Evolutionary conservation across 2,797 vertebrate genomes (phyloP).

Genomic region (Okamejei kenojei): DNA sequence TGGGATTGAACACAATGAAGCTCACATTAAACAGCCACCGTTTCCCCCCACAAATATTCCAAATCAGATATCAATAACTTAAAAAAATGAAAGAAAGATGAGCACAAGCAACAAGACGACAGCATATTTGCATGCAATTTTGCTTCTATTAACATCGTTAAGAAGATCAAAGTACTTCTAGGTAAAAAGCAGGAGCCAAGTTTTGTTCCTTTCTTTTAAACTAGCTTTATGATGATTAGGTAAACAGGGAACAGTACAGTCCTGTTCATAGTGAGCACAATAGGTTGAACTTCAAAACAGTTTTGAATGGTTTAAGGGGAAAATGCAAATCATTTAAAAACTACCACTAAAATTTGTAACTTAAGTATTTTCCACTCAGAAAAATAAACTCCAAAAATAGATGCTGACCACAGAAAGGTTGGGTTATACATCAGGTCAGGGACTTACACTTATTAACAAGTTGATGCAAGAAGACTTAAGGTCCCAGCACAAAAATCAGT

Average conservation of each 20-base stretch:
- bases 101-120: too few relatives aligned
- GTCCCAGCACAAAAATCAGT: background rate
- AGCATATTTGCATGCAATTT: background rate
- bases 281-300: background rate
- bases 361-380: background rate
- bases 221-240: background rate
- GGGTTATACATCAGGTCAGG: background rate
- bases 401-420: background rate
- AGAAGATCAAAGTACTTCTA: background rate
- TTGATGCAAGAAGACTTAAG: background rate
- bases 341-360: background rate
- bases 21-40: background rate
- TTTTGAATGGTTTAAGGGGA: too few relatives aligned
- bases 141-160: background rate
- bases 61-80: background rate
- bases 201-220: background rate
- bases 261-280: background rate
- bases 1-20: background rate
- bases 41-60: background rate
- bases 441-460: background rate
- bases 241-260: background rate
- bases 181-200: background rate
- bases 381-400: background rate
- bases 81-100: background rate
- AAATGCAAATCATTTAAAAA: background rate